Base-by-base conservation (phyloP, 2,797 vertebrate genomes). In the Gobio occitaniae region DNA sequence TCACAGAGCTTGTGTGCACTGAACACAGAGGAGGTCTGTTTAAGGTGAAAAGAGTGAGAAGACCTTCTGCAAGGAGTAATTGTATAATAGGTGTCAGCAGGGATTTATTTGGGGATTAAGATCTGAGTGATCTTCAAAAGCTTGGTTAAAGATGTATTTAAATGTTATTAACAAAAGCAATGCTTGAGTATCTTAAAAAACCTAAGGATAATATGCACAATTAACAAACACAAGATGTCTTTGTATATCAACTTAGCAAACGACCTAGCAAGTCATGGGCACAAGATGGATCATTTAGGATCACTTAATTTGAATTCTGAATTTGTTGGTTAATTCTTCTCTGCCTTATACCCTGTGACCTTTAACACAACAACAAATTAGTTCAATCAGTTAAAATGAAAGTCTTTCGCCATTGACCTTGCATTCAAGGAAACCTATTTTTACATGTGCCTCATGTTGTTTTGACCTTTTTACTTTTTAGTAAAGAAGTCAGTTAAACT, bases 61-160 rank as follows among this genome's bases (percentile, higher is more conserved):
- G 7, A 47, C 9, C n/a, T 25, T 71, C 44, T 32, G 17, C 25
- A 61, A 21, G 36, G 21, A 54, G 63, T 69, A 80, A 84, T 75
- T 68, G 75, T n/a, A 71, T 78, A 54, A 83, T 32, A 44, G 68
- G 54, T 52, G 38, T 36, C 63, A 71, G 50, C 50, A 36, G 74
- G 11, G 29, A 84, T 78, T 84, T n/a, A 36, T 59, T 76, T n/a
- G 68, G 19, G 21, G 65, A 84, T 78, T 56, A 25, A 52, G 59
- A 59, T n/a, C 7, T 59, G 50, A 16, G 63, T n/a, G 75, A 48
- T n/a, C n/a, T 44, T 32, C 16, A 54, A 21, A 50, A 11, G 1
- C 25, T 21, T 56, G 25, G 12, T 77, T 50, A 78, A 78, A 69
- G 6, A 52, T 12, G 3, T 9, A 32, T 36, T 66, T 36, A 79